Base-by-base conservation (phyloP, 2,888 invertebrate genomes). In the Petrolisthes cinctipes region DNA sequence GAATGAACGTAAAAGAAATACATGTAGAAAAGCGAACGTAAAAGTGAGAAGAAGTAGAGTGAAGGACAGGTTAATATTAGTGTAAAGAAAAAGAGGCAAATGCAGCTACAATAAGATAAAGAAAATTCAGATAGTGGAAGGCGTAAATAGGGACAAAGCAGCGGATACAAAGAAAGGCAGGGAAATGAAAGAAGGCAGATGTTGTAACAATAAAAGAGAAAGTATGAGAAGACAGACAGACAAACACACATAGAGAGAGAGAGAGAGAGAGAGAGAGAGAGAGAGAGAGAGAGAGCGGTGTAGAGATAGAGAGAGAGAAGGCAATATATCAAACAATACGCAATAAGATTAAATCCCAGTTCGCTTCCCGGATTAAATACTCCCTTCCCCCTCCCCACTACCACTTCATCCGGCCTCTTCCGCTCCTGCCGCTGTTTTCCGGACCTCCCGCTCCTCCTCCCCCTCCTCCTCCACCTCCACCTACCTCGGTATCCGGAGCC, bases 201-300 rank as follows among this genome's bases (percentile, higher is more conserved):
- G 61, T 3, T 61, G 11, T 11, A 61, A 61, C 3, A 61, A 61
- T 11, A 61, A 61, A 17, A 61, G 17, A 11, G 61, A 17, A 61
- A 61, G 61, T 11, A 37, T 37, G 37, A 37, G 61, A 61, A 17
- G 11, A 61, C 61, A 61, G 61, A 17, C 17, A 17, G 17, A 17
- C 11, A 17, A 61, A 61, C 11, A 61, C 0, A 17, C 11, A 78
- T 23, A 78, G 78, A 78, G 78, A 78, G 78, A 78, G 78, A 78
- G 78, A 78, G 78, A 78, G 78, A 78, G 78, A 76, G 76, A 76
- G 76, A 76, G 76, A 76, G 76, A 76, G 76, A 76, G 37, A 23
- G 23, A 37, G n/a, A 23, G 76, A 37, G 23, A 23, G 79, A 54
- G 79, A 17, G 54, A 79, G 79, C 51, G 37, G 54, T 54, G 54